Evolutionary conservation across 2,113 vertebrate species (phyloP).

Genomic region (Pterocles gutturalis): DNA sequence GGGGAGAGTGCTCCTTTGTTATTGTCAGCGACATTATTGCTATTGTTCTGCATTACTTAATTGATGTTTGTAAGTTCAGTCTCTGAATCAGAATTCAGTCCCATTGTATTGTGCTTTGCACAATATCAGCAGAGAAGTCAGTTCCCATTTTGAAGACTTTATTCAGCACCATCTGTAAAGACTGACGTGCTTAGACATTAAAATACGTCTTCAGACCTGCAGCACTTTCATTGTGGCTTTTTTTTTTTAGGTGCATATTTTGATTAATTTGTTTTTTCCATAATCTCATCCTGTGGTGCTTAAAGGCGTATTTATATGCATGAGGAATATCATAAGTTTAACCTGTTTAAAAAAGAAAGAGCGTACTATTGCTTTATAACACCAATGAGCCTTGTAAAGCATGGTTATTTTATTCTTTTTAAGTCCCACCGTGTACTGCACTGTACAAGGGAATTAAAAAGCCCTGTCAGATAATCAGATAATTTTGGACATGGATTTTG

Average conservation of each 20-base stretch:
- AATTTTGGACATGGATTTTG: slow-evolving; percentile 57
- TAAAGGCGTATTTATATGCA: neutral
- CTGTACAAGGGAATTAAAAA: neutral
- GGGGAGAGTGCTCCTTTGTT: neutral
- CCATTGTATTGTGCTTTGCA: neutral
- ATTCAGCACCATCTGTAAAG: neutral
- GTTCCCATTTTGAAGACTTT: neutral
- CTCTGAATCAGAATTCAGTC: neutral
- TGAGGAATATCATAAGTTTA: neutral
- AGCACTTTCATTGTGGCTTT: neutral
- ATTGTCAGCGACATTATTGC: neutral
- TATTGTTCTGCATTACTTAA: neutral
- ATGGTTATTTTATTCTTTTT: neutral
- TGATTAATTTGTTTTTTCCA: neutral
- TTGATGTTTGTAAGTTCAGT: neutral
- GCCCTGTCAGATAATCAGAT: slow-evolving; percentile 36
- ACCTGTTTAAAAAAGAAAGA: neutral
- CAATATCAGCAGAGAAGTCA: neutral
- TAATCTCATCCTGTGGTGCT: neutral
- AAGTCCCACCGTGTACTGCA: neutral
- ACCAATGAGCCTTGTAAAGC: neutral
- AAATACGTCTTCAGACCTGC: neutral
- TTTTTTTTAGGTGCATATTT: neutral
- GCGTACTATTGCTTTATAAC: neutral
- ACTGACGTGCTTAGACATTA: neutral